Evolutionary conservation across 2,888 invertebrate species (phyloP).

Genomic region (Coenonympha glycerion): DNA sequence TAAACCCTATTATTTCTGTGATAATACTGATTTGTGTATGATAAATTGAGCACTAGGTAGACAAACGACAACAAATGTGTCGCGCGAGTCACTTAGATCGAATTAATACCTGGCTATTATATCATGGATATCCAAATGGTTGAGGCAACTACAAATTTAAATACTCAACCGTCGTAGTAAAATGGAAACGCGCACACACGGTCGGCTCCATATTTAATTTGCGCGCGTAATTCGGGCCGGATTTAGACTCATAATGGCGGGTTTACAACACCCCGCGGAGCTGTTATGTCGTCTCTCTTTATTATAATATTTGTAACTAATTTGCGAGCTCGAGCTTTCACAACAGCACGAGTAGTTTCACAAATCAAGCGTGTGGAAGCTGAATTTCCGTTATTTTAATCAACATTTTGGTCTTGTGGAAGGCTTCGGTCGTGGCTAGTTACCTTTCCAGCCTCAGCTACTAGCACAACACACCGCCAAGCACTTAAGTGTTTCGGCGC

Average conservation of each 20-base stretch:
- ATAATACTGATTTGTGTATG: too few relatives aligned
- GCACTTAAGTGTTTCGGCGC: too few relatives aligned
- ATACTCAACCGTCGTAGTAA: neutral
- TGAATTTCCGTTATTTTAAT: too few relatives aligned
- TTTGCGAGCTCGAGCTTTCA: constrained; percentile 8
- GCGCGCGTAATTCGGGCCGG: constrained; percentile 12
- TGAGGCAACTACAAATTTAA: neutral
- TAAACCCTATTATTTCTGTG: too few relatives aligned
- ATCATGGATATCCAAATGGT: too few relatives aligned
- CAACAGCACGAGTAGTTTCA: neutral
- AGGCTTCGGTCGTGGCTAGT: too few relatives aligned
- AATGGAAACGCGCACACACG: constrained; percentile 1
- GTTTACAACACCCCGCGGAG: constrained; percentile 15
- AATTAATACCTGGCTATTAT: neutral
- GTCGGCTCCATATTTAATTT: constrained; percentile 19
- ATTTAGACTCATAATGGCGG: constrained; percentile 18
- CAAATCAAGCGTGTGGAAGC: too few relatives aligned
- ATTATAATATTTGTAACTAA: constrained; percentile 18
- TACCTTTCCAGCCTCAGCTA: too few relatives aligned
- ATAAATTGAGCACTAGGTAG: neutral
- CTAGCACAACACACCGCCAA: too few relatives aligned
- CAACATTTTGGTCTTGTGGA: too few relatives aligned
- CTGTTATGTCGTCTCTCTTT: constrained; percentile 14
- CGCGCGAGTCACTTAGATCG: too few relatives aligned
- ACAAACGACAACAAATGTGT: neutral